Evolutionary conservation across 2,888 invertebrate genomes (phyloP), one percentile per base, ranked within the genome.

Genomic region (Salticus scenicus): DNA sequence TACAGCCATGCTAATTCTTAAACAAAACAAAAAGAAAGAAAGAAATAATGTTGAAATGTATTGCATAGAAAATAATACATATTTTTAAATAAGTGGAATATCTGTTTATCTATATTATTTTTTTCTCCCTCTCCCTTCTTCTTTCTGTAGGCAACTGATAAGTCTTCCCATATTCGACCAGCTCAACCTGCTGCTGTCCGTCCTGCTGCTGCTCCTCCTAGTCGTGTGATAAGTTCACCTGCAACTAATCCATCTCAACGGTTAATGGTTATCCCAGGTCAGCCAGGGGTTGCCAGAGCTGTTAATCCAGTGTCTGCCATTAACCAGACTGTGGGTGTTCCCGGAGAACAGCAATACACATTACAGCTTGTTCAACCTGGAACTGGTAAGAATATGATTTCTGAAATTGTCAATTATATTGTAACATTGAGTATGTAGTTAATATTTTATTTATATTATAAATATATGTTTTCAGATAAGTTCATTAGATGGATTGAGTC

Each of bases 291-390:
- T n/a, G 28, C 80, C 33, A 63, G 75, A 24, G 28, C 74, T 27
- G 67, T 63, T 0, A 47, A 41, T 47, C 81, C 81, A n/a, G 80
- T 72, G n/a, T 33, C 78, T 42, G 74, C 85, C 24, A 67, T 85
- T 37, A 51, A 80, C 33, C 76, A 24, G 30, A 74, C 69, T 10
- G 63, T 70, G 0, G 27, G 76, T 30, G 27, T 73, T 42, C 42
- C 41, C 8, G 81, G 73, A 42, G 37, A 70, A 24, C 76, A 86
- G 31, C 78, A 88, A 42, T 88, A 88, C 66, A 88, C 88, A 0
- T 74, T 88, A 24, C 88, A 88, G 20, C 41, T 88, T 33, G 79
- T 88, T 20, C 88, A 87, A 30, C 84, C 84, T 24, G 83, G 74
- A 17, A 70, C 73, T 24, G 57, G 57, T 57, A 24, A 57, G 57